Base-by-base conservation (phyloP, 1,140 invertebrate species). In the Episyrphus balteatus region DNA sequence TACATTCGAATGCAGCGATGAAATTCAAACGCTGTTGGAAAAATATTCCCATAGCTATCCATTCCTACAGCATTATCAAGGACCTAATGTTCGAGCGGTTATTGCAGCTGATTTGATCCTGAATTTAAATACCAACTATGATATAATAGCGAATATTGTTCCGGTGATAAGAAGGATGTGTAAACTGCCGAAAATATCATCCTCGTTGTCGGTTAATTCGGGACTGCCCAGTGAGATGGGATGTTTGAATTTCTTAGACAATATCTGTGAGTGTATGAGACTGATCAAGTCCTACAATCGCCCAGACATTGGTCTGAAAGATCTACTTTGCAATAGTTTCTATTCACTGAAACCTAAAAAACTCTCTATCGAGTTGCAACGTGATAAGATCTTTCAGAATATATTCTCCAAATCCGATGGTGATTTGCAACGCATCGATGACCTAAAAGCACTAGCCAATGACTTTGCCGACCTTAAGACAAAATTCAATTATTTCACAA, bases 401-500 rank as follows among this genome's bases (percentile, higher is more conserved):
- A 33, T 63, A 0, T 57, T 55, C 17, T 30, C 50, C 42, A 61
- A 52, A 40, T 18, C 49, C 9, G 19, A 51, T 0, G 32, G 52
- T 9, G 55, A 66, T 11, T 51, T 64, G 13, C 45, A 50, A 0
- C 51, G 60, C 7, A 45, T 40, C 0, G 45, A 52, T 11, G 56
- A 61, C 15, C 46, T 66, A 1, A 52, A 60, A 11, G n/a, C 36
- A 1, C 46, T 54, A 39, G 42, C 42, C 7, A n/a, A 51, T 3
- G 49, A 52, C 11, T 64, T 64, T 31, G 55, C 61, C 26, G 53
- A 66, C 21, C 31, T 64, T 0, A 56, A 61, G 7, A 51, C 56
- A 3, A 52, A 55, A 0, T 54, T 54, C 5, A 70, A 66, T 47
- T 75, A 73, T 49, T 65, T 69, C 32, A 38, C 51, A 13, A 64